Evolutionary conservation across 1,140 invertebrate species (phyloP).

Genomic region (Sitophilus oryzae): DNA sequence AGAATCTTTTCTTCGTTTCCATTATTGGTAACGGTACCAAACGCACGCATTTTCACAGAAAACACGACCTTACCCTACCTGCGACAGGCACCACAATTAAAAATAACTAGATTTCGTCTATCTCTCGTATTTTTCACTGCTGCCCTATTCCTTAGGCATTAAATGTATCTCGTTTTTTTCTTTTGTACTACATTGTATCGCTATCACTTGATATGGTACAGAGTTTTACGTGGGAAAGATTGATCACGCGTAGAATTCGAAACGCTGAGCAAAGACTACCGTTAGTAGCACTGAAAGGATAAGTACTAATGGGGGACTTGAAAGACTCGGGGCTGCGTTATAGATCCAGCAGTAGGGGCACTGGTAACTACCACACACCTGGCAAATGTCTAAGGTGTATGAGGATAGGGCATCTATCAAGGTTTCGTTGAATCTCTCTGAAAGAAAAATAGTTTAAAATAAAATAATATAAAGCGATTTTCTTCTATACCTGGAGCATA

Average conservation of each 20-base stretch:
- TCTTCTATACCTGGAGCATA: slow-evolving; percentile 95
- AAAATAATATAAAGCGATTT: slow-evolving; percentile 5
- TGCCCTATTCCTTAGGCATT: slow-evolving; percentile 1
- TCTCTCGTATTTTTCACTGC: no score
- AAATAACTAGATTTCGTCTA: no score
- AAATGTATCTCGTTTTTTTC: no score
- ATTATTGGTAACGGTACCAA: no score
- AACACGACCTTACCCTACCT: no score
- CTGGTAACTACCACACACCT: slow-evolving; percentile 96
- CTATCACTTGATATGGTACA: slow-evolving; percentile 1
- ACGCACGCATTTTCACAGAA: no score
- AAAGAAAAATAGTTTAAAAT: slow-evolving; percentile 37
- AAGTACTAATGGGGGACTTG: no score
- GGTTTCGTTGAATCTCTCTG: slow-evolving; percentile 90
- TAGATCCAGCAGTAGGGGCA: slow-evolving; percentile 95
- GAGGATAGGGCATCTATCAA: slow-evolving; percentile 86
- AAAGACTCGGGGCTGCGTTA: slow-evolving; percentile 55
- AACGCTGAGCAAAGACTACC: slow-evolving; percentile 34
- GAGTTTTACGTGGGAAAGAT: slow-evolving; percentile 4
- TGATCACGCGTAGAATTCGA: slow-evolving; percentile 40
- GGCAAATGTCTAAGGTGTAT: slow-evolving; percentile 89
- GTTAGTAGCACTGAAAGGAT: slow-evolving; percentile 40
- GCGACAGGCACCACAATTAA: no score
- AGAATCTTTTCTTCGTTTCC: no score
- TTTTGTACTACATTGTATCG: not conserved